phyloP scores from a whole-genome alignment of 2,888 invertebrate genomes.

The Nezara viridula region DNA sequence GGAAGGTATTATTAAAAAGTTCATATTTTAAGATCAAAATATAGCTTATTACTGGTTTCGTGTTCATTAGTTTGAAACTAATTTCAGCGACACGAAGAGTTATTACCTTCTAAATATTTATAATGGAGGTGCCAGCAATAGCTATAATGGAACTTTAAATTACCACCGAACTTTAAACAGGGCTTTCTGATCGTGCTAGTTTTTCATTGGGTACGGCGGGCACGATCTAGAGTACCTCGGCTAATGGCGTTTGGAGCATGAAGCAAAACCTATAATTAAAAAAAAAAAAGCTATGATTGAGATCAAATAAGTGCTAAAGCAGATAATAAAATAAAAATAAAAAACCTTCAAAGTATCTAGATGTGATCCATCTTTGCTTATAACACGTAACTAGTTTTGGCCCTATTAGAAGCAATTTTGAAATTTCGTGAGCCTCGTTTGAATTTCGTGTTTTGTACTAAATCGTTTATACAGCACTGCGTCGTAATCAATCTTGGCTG shows the following conservation, averaged over 20 bases:
- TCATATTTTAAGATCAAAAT: neutral
- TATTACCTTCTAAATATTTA: slow-evolving; percentile 23
- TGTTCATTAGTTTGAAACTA: slow-evolving; percentile 30
- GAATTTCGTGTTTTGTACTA: neutral
- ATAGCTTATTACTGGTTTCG: slow-evolving; percentile 17
- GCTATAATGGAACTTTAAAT: slow-evolving; percentile 18
- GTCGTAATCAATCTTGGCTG: neutral
- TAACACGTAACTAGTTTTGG: neutral
- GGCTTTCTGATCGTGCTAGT: neutral
- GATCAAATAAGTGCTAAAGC: neutral
- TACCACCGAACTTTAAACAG: neutral
- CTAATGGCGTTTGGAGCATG: neutral
- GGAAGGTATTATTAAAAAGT: neutral
- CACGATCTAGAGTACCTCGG: neutral
- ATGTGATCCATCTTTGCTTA: neutral
- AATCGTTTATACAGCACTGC: slow-evolving; percentile 1
- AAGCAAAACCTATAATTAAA: neutral
- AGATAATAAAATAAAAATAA: neutral
- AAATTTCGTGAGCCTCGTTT: neutral
- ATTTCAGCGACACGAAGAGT: slow-evolving; percentile 32
- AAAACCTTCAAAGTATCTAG: neutral
- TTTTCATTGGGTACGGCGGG: neutral
- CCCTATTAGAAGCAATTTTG: neutral
- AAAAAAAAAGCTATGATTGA: neutral
- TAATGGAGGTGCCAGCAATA: neutral